A percentile compares a stretch with the other conserved stretches of the same genome.
phyloP scores from a whole-genome alignment of 2,888 invertebrate species.

The Pristionchus fissidentatus region DNA sequence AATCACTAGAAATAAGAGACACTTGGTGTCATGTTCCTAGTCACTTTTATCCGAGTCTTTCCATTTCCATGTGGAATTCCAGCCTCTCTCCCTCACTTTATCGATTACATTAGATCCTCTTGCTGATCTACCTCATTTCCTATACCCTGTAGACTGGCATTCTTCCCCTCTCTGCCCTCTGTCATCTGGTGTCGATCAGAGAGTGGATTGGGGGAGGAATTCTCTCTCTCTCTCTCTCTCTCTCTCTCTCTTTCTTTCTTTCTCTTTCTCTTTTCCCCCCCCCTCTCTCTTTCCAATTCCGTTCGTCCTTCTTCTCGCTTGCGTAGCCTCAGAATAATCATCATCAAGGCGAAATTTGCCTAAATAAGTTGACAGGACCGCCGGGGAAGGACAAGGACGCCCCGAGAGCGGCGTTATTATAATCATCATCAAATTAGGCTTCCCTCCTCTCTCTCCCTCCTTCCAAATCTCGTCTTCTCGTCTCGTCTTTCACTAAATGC shows the following conservation, averaged over 20 bases:
- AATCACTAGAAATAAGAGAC: too few species aligned
- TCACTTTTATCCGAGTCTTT: too few species aligned
- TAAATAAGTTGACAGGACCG: slow-evolving; percentile 45
- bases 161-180: neutral
- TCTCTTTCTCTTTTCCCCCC: slow-evolving; percentile 8
- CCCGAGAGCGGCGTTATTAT: neutral
- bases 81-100: too few species aligned
- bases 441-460: neutral
- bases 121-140: too few species aligned
- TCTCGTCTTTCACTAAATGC: slow-evolving; percentile 45
- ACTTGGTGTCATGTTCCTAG: too few species aligned
- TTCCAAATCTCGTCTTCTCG: slow-evolving; percentile 23
- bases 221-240: neutral
- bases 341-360: slow-evolving; percentile 49
- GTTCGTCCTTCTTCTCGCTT: slow-evolving; percentile 5
- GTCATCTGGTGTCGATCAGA: neutral
- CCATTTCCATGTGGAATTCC: too few species aligned
- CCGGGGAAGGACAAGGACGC: slow-evolving; percentile 30
- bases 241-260: neutral
- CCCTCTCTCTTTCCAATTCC: neutral
- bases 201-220: too few species aligned
- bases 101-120: too few species aligned
- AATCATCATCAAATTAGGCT: slow-evolving; percentile 49
- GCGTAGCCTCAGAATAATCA: slow-evolving; percentile 24
- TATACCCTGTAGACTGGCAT: neutral